Evolutionary conservation across 2,888 invertebrate genomes (phyloP), one percentile per base, ranked within the genome.

Genomic region (Caenorhabditis sp.): DNA sequence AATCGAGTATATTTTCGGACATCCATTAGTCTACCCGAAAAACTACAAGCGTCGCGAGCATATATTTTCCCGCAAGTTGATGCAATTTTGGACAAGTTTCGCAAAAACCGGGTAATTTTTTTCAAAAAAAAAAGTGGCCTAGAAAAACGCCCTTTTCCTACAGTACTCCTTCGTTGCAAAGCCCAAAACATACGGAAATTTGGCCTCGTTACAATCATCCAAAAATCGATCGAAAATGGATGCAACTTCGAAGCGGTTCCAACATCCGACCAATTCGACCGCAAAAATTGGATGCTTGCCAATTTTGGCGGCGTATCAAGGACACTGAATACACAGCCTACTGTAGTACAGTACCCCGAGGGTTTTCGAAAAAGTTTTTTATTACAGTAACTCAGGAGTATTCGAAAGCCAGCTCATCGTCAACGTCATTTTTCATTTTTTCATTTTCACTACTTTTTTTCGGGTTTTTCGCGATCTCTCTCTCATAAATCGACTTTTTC

Each of bases 1-100:
- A 90, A 94, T 97, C 88, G 94, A 95, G 89, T 97, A 95, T 89
- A 94, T 96, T 81, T 97, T 97, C 88, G 97, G 97, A 6, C 94
- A 94, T 88, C 96, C 96, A 49, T 59, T 79, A 50, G 78, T 78
- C 65, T 81, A 82, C 60, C 68, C 72, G 36, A 63, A 61, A 36
- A 70, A 67, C 24, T 80, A 80, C 64, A 74, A 68, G 23, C 68
- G 76, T 12, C 23, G 76, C 50, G 80, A 80, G 58, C 60, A 61
- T 54, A 79, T 68, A 24, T 80, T 86, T 27, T 82, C 84, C 49
- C 66, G 77, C 53, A 86, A 86, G 65, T 78, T 86, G 54, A 84
- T 86, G 64, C 79, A 86, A 63, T 86, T 77, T 63, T 86, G 86
- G 86, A 72, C 79, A 51, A 78, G 75, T 31, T 86, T 86, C 62